phyloP scores from a whole-genome alignment of 2,797 vertebrate species.

The Acanthopagrus latus region DNA sequence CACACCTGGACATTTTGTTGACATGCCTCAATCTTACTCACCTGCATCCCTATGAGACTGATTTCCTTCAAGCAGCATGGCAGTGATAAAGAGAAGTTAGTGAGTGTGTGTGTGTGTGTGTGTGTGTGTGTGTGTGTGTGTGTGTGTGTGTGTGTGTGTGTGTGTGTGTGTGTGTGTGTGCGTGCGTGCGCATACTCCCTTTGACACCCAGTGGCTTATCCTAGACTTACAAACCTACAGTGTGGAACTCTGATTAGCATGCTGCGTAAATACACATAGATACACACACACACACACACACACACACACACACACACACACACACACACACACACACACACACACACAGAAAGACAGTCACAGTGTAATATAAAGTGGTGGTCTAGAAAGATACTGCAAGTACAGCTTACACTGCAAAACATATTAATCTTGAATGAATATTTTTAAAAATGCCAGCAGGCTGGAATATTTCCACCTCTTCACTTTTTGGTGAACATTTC shows the following conservation, averaged over 20 bases:
- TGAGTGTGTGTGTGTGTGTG: conserved; percentile 27
- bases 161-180: conserved; percentile 28
- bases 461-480: conserved; percentile 4
- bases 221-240: conserved; percentile 32
- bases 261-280: not conserved
- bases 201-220: conserved; percentile 23
- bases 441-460: not conserved
- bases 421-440: not conserved
- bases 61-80: conserved; percentile 68
- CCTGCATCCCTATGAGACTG: conserved; percentile 69
- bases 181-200: too few species aligned
- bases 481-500: not conserved
- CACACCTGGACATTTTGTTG: conserved; percentile 29
- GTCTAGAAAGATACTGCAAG: conserved; percentile 12
- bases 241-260: conserved; percentile 33
- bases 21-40: conserved; percentile 28
- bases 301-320: conserved; percentile 4
- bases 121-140: conserved; percentile 14
- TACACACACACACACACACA: not conserved
- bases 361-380: not conserved
- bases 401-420: conserved; percentile 36
- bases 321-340: conserved; percentile 18
- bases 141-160: conserved; percentile 14
- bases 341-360: not conserved
- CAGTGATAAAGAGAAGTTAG: conserved; percentile 54